A percentile compares a stretch with the other conserved stretches of the same genome.
Conservation (phyloP, 2,888 invertebrate genomes). For the Omphaloscelis lunosa region DNA sequence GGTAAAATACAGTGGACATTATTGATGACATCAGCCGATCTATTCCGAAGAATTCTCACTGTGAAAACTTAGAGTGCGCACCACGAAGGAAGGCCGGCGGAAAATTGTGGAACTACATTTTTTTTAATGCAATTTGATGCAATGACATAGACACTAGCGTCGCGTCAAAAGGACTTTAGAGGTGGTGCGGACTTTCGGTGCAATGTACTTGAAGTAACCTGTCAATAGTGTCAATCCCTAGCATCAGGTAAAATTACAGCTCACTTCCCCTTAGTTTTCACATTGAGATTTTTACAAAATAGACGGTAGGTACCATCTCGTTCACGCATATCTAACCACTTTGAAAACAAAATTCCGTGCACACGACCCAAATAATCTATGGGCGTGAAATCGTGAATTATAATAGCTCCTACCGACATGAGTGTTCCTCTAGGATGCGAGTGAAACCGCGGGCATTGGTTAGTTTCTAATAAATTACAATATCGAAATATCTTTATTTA, state of each 20-base stretch:
- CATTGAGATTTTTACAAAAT: background rate
- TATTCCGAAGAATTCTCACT: too few species aligned
- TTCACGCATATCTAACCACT: too few species aligned
- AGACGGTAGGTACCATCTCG: background rate
- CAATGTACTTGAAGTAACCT: too few species aligned
- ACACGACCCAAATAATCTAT: too few species aligned
- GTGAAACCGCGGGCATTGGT: background rate
- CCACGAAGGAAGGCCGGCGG: too few species aligned
- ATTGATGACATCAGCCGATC: background rate
- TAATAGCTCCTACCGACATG: background rate
- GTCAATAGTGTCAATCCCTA: background rate
- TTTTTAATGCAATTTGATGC: too few species aligned
- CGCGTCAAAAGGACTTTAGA: too few species aligned
- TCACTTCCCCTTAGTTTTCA: background rate
- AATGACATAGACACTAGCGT: too few species aligned
- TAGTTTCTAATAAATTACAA: background rate
- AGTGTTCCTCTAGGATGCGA: background rate
- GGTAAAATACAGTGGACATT: conserved; percentile 29
- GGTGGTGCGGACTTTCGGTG: too few species aligned
- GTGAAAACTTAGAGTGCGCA: background rate
- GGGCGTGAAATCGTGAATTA: too few species aligned
- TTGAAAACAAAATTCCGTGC: too few species aligned
- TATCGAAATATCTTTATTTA: conserved; percentile 20
- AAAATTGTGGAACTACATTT: too few species aligned
- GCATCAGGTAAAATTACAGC: background rate